Conservation (phyloP, 2,888 invertebrate species). For the Halictus quadricinctus region DNA sequence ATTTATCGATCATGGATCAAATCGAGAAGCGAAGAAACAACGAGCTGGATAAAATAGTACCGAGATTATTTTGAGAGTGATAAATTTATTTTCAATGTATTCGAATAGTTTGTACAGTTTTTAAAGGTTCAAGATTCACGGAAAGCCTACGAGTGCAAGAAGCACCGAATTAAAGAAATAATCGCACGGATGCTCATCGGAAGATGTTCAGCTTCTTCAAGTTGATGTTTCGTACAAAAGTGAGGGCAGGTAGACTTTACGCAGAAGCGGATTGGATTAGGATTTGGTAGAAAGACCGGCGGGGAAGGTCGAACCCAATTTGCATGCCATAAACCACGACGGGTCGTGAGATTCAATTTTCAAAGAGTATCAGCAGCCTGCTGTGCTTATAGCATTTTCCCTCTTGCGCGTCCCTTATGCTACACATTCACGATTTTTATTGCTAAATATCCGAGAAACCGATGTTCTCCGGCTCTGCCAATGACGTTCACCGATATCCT, state of each 20-base stretch:
- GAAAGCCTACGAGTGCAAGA: background rate
- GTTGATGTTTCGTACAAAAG: slow-evolving; percentile 56
- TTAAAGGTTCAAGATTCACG: too few relatives aligned
- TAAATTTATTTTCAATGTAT: too few relatives aligned
- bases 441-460: background rate
- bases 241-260: slow-evolving; percentile 55
- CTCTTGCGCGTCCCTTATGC: background rate
- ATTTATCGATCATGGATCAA: too few relatives aligned
- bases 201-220: slow-evolving; percentile 37
- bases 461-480: background rate
- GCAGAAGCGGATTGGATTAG: slow-evolving; percentile 71
- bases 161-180: background rate
- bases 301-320: slow-evolving; percentile 70
- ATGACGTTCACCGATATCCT: background rate
- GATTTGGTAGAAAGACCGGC: slow-evolving; percentile 69
- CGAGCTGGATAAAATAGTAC: too few relatives aligned
- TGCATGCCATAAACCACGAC: slow-evolving; percentile 72
- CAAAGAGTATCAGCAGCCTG: slow-evolving; percentile 54
- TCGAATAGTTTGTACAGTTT: too few relatives aligned
- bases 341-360: slow-evolving; percentile 69
- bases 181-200: slow-evolving; percentile 15
- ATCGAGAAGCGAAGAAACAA: too few relatives aligned
- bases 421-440: slow-evolving; percentile 9
- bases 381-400: slow-evolving; percentile 27
- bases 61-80: too few relatives aligned